These are phyloP conservation scores for Xanthia togata DNA, from an alignment of 2,888 invertebrate species.

Conservation along the genomic window DNA sequence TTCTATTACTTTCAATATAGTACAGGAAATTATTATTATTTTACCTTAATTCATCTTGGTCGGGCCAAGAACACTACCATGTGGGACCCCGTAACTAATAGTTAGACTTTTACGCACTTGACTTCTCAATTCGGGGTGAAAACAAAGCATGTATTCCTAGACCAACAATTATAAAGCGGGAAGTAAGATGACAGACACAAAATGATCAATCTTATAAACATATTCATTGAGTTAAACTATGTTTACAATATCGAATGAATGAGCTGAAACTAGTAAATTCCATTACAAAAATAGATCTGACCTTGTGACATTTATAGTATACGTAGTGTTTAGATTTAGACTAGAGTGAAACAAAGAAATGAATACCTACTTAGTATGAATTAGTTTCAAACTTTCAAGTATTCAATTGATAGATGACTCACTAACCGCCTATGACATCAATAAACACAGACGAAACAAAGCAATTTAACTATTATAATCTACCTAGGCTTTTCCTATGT, in stretches of 20 bases:
- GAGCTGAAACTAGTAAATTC: constrained; percentile 12
- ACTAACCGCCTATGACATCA: not conserved
- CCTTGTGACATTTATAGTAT: constrained; percentile 7
- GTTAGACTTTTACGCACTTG: not conserved
- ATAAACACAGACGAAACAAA: not conserved
- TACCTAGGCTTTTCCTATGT: not conserved
- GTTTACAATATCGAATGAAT: constrained; percentile 37
- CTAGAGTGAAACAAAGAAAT: constrained; percentile 16
- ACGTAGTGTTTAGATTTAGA: constrained; percentile 7
- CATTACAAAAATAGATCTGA: constrained; percentile 42
- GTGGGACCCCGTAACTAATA: not conserved
- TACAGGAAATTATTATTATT: not conserved
- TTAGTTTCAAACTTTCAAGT: constrained; percentile 5
- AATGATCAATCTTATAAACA: constrained; percentile 9
- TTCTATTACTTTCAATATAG: not conserved
- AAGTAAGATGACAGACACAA: constrained; percentile 12
- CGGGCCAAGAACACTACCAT: constrained; percentile 8
- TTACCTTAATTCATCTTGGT: not conserved
- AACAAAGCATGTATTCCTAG: not conserved
- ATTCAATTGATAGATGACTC: constrained; percentile 9
- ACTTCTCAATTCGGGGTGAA: not conserved
- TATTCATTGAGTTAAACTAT: not conserved
- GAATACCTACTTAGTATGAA: not conserved
- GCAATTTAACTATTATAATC: not conserved
- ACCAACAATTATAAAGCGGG: not conserved